These are phyloP conservation scores for Microchrysa polita DNA, from an alignment of 2,888 invertebrate species.

Conservation along the genomic window DNA sequence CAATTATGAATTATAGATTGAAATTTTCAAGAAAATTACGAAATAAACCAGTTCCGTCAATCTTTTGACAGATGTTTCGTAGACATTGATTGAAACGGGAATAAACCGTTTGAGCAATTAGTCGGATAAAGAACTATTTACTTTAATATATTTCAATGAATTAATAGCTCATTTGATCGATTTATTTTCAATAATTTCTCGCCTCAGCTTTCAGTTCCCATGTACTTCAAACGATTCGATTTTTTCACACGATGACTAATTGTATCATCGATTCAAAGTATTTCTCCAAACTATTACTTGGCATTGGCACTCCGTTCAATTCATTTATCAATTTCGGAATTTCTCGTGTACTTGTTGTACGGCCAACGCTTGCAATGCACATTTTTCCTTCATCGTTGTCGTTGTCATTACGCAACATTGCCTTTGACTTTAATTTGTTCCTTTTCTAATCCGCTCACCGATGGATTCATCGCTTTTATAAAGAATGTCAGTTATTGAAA, in stretches of 20 bases:
- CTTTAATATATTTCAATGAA: no score
- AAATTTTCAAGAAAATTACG: no score
- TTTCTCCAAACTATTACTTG: not conserved
- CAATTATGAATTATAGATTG: no score
- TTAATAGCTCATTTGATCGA: no score
- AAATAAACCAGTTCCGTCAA: no score
- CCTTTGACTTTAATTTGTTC: conserved; percentile 22
- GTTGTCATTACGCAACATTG: not conserved
- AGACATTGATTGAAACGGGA: no score
- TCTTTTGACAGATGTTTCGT: no score
- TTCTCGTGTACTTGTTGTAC: conserved; percentile 12
- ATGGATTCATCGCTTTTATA: not conserved
- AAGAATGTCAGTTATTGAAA: conserved; percentile 32
- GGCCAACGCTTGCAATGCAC: not conserved
- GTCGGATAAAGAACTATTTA: no score
- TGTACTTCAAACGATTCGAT: not conserved
- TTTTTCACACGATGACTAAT: conserved; percentile 8
- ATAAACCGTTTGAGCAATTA: no score
- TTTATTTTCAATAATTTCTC: no score
- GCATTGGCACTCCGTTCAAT: not conserved
- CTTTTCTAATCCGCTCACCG: conserved; percentile 13
- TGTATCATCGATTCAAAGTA: not conserved
- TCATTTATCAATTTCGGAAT: conserved; percentile 3
- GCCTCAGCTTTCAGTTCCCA: not conserved
- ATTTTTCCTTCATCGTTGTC: not conserved